These are phyloP conservation scores for Pammene aurita DNA, from an alignment of 2,888 invertebrate species.

Conservation along the genomic window DNA sequence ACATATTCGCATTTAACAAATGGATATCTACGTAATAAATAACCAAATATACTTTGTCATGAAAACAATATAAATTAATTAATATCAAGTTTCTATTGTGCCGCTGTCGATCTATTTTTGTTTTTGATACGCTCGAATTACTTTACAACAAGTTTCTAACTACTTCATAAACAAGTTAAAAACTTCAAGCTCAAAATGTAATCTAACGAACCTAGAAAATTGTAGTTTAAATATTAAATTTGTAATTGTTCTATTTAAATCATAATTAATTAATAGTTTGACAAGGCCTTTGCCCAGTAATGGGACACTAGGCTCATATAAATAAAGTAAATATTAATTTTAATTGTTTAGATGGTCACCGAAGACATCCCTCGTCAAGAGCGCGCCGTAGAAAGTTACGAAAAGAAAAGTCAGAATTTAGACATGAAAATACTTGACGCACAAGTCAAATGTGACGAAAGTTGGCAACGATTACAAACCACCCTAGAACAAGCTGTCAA, in stretches of 20 bases:
- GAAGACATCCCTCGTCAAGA: slow-evolving; percentile 75
- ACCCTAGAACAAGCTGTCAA: slow-evolving; percentile 59
- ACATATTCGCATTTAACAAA: no score
- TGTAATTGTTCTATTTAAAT: not conserved
- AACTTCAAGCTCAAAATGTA: not conserved
- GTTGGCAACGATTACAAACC: slow-evolving; percentile 54
- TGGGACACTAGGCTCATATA: no score
- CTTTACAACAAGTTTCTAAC: slow-evolving; percentile 6
- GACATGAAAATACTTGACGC: slow-evolving; percentile 63
- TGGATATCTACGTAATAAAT: no score
- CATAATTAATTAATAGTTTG: not conserved
- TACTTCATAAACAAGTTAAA: slow-evolving; percentile 4
- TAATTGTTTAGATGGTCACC: slow-evolving; percentile 61
- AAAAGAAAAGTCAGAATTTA: slow-evolving; percentile 62
- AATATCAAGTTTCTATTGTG: not conserved
- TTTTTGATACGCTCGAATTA: not conserved
- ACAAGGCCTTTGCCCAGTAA: slow-evolving; percentile 8
- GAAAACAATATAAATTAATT: not conserved
- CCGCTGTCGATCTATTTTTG: not conserved
- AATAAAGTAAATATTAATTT: no score
- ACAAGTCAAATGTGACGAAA: slow-evolving; percentile 66
- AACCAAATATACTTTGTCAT: no score
- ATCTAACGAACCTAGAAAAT: not conserved
- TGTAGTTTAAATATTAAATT: slow-evolving; percentile 14
- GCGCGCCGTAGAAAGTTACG: slow-evolving; percentile 66